Evolutionary conservation across 2,113 vertebrate species (phyloP).

Genomic region (Pituophis catenifer): DNA sequence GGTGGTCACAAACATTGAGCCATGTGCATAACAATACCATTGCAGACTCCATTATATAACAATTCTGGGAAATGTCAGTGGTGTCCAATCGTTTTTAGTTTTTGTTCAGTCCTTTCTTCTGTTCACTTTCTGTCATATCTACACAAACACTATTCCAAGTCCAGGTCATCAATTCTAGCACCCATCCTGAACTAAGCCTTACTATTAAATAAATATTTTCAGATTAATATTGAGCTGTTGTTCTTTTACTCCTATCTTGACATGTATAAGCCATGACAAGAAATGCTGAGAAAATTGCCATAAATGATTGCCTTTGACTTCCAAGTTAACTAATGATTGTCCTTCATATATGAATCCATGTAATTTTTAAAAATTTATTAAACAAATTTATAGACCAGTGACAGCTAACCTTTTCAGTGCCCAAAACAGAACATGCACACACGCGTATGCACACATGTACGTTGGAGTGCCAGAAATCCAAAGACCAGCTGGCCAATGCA

Average conservation of each 20-base stretch:
- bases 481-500: too few relatives aligned
- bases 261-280: not conserved
- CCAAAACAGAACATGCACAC: too few relatives aligned
- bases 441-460: too few relatives aligned
- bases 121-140: not conserved
- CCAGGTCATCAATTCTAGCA: not conserved
- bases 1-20: not conserved
- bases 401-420: too few relatives aligned
- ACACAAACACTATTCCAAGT: not conserved
- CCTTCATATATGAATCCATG: not conserved
- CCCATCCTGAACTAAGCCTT: not conserved
- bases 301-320: not conserved
- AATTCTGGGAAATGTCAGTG: not conserved
- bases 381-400: not conserved
- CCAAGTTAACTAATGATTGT: not conserved
- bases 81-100: not conserved
- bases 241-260: not conserved
- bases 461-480: too few relatives aligned
- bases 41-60: not conserved
- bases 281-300: not conserved
- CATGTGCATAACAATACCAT: not conserved
- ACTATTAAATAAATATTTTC: not conserved
- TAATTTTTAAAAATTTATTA: not conserved
- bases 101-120: not conserved
- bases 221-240: too few relatives aligned